Evolutionary conservation across 2,888 invertebrate species (phyloP).

Genomic region (Phlogophora meticulosa): DNA sequence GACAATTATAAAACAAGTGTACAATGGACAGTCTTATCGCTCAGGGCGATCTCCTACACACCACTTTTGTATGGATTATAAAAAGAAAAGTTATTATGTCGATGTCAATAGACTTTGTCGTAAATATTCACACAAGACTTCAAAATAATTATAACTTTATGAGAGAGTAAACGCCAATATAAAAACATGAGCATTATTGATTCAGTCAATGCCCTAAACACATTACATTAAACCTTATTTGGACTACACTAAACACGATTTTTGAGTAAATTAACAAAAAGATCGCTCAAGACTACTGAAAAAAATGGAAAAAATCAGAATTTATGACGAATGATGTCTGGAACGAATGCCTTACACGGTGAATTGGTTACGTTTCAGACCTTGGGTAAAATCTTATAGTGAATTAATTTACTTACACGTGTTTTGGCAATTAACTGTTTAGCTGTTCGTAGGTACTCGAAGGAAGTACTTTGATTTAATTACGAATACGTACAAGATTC

Average conservation of each 20-base stretch:
- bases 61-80: too few relatives aligned
- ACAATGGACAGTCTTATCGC: too few relatives aligned
- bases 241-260: background rate
- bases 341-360: conserved; percentile 51
- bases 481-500: too few relatives aligned
- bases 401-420: conserved; percentile 52
- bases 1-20: too few relatives aligned
- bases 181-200: background rate
- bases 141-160: too few relatives aligned
- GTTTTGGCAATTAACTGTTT: conserved; percentile 37
- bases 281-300: conserved; percentile 5
- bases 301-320: conserved; percentile 13
- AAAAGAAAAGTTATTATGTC: too few relatives aligned
- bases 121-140: background rate
- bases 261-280: background rate
- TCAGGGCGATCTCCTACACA: too few relatives aligned
- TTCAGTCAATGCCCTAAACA: background rate
- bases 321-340: conserved; percentile 7
- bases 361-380: conserved; percentile 52
- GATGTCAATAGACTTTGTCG: too few relatives aligned
- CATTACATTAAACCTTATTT: background rate
- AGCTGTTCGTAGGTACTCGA: too few relatives aligned
- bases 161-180: too few relatives aligned
- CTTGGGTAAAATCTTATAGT: conserved; percentile 29
- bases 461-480: too few relatives aligned